phyloP scores from a whole-genome alignment of 1,140 invertebrate genomes.

The Gryllus bimaculatus region DNA sequence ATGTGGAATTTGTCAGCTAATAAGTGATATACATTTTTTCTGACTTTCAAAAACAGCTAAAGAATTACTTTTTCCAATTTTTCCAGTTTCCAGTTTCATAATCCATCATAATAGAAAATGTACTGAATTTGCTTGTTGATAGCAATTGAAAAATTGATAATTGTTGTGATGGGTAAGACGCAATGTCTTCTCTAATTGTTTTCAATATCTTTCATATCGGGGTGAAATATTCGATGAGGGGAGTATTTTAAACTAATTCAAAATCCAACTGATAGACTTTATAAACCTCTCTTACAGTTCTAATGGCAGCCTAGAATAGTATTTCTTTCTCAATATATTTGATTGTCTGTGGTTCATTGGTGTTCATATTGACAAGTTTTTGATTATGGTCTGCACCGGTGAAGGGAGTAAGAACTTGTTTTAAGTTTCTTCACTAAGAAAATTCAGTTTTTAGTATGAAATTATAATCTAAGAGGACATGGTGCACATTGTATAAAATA shows the following conservation, averaged over 20 bases:
- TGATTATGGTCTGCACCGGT: neutral
- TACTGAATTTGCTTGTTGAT: too few species aligned
- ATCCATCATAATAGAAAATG: too few species aligned
- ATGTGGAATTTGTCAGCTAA: too few species aligned
- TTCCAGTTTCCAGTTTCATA: too few species aligned
- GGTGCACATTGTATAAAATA: constrained; percentile 36
- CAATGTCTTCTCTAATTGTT: too few species aligned
- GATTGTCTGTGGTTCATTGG: neutral
- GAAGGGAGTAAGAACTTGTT: neutral
- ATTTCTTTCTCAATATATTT: constrained; percentile 11
- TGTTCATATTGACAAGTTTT: neutral
- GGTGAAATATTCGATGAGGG: constrained; percentile 14
- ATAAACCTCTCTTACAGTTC: constrained; percentile 21
- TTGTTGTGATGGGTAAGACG: too few species aligned
- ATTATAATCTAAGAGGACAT: constrained; percentile 35
- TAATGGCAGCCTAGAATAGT: constrained; percentile 24
- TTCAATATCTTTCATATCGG: neutral
- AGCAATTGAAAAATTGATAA: too few species aligned
- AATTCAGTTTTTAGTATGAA: constrained; percentile 39
- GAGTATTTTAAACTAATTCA: constrained; percentile 24
- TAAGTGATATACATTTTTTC: too few species aligned
- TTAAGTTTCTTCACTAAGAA: constrained; percentile 9
- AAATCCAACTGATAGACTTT: constrained; percentile 24
- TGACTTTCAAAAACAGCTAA: too few species aligned
- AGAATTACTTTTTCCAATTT: too few species aligned